Evolutionary conservation across 2,113 vertebrate genomes (phyloP).

Genomic region (Corapipo altera): DNA sequence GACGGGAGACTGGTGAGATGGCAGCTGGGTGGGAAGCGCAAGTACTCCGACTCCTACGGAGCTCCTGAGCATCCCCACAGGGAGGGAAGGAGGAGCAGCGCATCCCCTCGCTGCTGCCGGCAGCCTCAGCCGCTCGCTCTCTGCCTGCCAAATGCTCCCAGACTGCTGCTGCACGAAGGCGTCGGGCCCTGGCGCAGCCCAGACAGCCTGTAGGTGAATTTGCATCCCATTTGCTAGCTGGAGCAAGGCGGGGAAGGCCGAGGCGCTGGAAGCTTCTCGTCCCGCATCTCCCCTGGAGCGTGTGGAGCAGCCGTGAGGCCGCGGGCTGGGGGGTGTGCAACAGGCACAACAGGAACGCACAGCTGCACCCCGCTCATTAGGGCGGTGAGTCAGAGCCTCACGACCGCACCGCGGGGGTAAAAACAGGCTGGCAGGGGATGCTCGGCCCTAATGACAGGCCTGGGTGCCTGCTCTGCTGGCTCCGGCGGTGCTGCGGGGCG

Average conservation of each 20-base stretch:
- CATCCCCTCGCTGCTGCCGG: background rate
- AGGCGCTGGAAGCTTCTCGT: background rate
- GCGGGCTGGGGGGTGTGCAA: background rate
- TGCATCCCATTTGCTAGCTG: background rate
- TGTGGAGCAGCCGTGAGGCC: background rate
- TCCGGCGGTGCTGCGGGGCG: background rate
- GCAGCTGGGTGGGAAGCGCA: constrained; percentile 6
- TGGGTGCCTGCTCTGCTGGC: background rate
- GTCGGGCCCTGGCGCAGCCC: background rate
- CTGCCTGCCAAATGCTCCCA: background rate
- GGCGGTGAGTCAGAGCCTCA: background rate
- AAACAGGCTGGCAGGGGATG: background rate
- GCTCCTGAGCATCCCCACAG: background rate
- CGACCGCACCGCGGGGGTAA: background rate
- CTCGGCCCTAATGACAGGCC: background rate
- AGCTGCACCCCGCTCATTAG: background rate
- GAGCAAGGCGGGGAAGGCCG: background rate
- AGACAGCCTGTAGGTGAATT: background rate
- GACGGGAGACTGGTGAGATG: background rate
- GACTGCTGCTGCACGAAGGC: background rate
- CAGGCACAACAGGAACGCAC: background rate
- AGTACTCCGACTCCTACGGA: background rate
- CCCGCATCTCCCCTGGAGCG: background rate
- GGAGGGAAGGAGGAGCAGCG: background rate
- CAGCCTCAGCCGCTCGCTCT: background rate